Evolutionary conservation across 1,140 invertebrate species (phyloP).

Genomic region (Condylostylus longicornis): DNA sequence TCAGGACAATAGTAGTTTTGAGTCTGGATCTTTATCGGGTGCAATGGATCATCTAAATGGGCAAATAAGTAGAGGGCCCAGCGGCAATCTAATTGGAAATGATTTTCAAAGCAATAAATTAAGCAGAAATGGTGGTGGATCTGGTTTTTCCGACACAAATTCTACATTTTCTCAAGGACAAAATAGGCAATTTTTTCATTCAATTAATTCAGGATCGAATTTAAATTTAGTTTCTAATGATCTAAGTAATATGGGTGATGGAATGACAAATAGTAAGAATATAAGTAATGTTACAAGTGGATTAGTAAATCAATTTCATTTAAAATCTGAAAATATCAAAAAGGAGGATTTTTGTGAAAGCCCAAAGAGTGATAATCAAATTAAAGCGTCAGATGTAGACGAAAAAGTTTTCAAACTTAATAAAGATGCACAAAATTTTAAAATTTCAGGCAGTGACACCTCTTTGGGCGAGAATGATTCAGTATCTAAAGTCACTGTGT

Average conservation of each 20-base stretch:
- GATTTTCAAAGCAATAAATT: slow-evolving; percentile 22
- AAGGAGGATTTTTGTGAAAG: slow-evolving; percentile 37
- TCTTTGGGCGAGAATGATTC: background rate
- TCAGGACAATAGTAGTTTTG: slow-evolving; percentile 33
- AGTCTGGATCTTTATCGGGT: slow-evolving; percentile 27
- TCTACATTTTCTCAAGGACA: slow-evolving; percentile 27
- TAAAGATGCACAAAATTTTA: no score
- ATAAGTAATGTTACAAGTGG: no score
- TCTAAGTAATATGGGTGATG: slow-evolving; percentile 12
- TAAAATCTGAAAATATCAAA: background rate
- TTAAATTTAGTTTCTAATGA: slow-evolving; percentile 1
- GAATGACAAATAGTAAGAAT: slow-evolving; percentile 8
- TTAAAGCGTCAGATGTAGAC: background rate
- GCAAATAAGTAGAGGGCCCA: no score
- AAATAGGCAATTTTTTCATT: slow-evolving; percentile 6
- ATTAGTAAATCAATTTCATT: background rate
- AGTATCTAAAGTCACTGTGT: no score
- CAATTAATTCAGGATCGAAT: background rate
- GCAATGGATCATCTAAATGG: slow-evolving; percentile 32
- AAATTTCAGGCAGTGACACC: no score
- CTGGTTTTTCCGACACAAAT: slow-evolving; percentile 15
- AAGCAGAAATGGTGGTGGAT: slow-evolving; percentile 24
- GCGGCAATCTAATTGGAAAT: no score
- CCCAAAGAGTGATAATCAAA: slow-evolving; percentile 27
- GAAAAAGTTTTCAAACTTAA: background rate